A percentile compares a stretch with the other conserved stretches of the same genome.
Evolutionary conservation across 2,797 vertebrate species (phyloP).

Genomic region (Tangara arthus): DNA sequence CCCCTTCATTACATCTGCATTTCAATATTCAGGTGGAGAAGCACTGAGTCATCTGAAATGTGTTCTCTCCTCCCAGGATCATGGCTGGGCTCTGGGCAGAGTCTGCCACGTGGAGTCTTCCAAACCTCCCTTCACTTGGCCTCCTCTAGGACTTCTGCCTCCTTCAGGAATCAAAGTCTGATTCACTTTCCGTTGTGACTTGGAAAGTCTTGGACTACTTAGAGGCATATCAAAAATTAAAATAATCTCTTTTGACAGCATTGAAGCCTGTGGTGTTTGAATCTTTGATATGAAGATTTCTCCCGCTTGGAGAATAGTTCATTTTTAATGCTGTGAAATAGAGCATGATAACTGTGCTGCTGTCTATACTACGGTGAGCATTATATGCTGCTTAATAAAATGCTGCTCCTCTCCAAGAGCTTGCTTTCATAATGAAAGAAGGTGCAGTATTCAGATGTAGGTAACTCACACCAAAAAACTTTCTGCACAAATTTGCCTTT

Average conservation of each 20-base stretch:
- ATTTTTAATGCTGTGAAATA: constrained; percentile 43
- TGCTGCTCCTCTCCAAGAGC: not conserved
- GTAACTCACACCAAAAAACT: not conserved
- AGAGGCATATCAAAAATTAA: not conserved
- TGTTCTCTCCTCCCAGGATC: not conserved
- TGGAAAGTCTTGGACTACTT: not conserved
- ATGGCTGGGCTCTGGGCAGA: not conserved
- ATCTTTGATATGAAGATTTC: constrained; percentile 28
- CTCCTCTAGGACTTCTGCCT: not conserved
- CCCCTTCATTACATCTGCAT: not conserved
- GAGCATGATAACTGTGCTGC: constrained; percentile 26
- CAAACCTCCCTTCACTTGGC: not conserved
- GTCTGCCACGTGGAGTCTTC: not conserved
- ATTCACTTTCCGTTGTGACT: not conserved
- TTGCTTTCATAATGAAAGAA: not conserved
- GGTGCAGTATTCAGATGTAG: not conserved
- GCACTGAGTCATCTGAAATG: not conserved
- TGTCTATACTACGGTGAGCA: not conserved
- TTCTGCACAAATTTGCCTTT: not conserved
- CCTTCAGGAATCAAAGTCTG: not conserved
- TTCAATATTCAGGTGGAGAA: not conserved
- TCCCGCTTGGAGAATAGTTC: constrained; percentile 1
- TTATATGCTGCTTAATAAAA: not conserved
- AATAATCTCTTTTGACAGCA: not conserved
- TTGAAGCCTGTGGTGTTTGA: not conserved